These are phyloP conservation scores for Morinoia aosen DNA, from an alignment of 2,888 invertebrate genomes.

Conservation along the genomic window DNA sequence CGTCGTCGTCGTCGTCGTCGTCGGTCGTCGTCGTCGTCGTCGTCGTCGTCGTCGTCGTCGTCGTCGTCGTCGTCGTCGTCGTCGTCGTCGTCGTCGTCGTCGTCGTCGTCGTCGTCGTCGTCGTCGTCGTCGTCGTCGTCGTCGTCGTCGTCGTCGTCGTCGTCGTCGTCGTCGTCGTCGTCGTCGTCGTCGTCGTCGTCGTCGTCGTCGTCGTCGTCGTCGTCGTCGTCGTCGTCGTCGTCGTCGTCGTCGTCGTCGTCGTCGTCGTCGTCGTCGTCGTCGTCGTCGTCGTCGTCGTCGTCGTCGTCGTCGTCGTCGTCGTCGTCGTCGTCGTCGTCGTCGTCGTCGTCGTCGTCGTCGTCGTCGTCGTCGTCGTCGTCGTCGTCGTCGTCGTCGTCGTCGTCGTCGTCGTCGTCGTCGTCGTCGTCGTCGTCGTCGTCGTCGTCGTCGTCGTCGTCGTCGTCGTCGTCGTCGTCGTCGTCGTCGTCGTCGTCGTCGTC, in stretches of 20 bases:
- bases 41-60: constrained; percentile 25
- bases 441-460: background rate
- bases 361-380: background rate
- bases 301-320: background rate
- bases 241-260: background rate
- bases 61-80: constrained; percentile 24
- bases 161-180: background rate
- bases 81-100: constrained; percentile 24
- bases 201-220: background rate
- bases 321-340: background rate
- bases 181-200: background rate
- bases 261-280: too few species aligned
- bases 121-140: background rate
- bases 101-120: constrained; percentile 25
- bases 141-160: too few species aligned
- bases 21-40: too few species aligned
- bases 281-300: background rate
- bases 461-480: background rate
- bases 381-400: background rate
- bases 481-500: background rate
- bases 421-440: background rate
- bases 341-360: background rate
- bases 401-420: background rate
- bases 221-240: background rate
- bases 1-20: constrained; percentile 25